phyloP scores from a whole-genome alignment of 2,113 vertebrate genomes.

The Ellobius talpinus region DNA sequence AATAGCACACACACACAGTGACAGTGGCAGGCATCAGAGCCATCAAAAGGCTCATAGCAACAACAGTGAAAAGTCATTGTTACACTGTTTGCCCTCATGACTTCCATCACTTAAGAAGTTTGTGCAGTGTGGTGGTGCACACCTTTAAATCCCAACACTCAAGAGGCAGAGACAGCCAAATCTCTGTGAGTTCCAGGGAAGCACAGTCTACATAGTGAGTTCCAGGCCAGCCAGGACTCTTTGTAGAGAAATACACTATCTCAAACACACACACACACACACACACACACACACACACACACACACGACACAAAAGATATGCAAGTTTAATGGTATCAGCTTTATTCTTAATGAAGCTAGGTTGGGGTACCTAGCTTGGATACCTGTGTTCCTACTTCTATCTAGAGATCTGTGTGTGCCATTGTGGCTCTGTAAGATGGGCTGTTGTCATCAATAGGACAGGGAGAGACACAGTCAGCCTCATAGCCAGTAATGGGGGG shows the following conservation, averaged over 20 bases:
- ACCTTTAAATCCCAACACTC: not conserved
- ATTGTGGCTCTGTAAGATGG: not conserved
- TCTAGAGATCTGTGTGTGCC: not conserved
- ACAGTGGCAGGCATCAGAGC: not conserved
- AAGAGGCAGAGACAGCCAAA: not conserved
- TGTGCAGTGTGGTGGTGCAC: not conserved
- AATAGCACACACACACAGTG: not conserved
- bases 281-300: not conserved
- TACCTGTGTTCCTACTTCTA: not conserved
- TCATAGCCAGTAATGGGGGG: not conserved
- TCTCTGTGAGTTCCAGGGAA: not conserved
- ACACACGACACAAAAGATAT: not conserved
- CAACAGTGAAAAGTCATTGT: not conserved
- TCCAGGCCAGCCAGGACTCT: not conserved
- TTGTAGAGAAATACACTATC: not conserved
- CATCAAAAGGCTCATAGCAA: not conserved
- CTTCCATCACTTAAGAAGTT: slow-evolving; percentile 17
- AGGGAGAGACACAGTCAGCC: not conserved
- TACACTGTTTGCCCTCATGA: not conserved
- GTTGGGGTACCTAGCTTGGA: not conserved
- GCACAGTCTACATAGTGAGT: not conserved
- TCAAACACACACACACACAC: not conserved
- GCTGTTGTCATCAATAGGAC: not conserved
- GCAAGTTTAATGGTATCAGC: not conserved
- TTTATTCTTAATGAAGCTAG: not conserved